phyloP scores from a whole-genome alignment of 2,797 vertebrate species.

The Rhinella marina region DNA sequence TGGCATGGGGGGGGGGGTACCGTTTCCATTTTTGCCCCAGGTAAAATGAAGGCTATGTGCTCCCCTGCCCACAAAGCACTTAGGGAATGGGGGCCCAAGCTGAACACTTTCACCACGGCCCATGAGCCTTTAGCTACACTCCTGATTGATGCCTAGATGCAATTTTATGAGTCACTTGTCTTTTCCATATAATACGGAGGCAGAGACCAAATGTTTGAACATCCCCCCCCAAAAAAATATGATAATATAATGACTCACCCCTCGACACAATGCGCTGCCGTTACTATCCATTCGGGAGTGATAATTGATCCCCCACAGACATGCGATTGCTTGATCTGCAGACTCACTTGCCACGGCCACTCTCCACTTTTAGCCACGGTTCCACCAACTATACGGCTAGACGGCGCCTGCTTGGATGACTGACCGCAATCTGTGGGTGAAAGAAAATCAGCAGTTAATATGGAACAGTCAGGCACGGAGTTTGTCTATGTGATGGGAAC shows the following conservation, averaged over 20 bases:
- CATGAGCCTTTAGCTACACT: no score
- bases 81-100: no score
- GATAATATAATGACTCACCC: slow-evolving; percentile 69
- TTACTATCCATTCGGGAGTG: slow-evolving; percentile 83
- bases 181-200: no score
- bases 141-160: no score
- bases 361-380: slow-evolving; percentile 66
- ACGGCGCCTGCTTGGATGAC: not conserved
- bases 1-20: no score
- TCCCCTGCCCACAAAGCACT: no score
- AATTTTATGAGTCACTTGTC: no score
- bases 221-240: no score
- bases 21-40: no score
- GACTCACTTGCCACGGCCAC: slow-evolving; percentile 90
- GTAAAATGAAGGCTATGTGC: no score
- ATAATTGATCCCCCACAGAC: slow-evolving; percentile 85
- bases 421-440: slow-evolving; percentile 69
- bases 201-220: not conserved
- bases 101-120: no score
- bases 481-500: not conserved
- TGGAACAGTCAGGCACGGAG: not conserved
- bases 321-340: slow-evolving; percentile 73
- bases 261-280: slow-evolving; percentile 83
- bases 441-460: not conserved
- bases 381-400: slow-evolving; percentile 84